These are phyloP conservation scores for Elgaria multicarinata DNA, from an alignment of 2,113 vertebrate genomes.

Conservation along the genomic window DNA sequence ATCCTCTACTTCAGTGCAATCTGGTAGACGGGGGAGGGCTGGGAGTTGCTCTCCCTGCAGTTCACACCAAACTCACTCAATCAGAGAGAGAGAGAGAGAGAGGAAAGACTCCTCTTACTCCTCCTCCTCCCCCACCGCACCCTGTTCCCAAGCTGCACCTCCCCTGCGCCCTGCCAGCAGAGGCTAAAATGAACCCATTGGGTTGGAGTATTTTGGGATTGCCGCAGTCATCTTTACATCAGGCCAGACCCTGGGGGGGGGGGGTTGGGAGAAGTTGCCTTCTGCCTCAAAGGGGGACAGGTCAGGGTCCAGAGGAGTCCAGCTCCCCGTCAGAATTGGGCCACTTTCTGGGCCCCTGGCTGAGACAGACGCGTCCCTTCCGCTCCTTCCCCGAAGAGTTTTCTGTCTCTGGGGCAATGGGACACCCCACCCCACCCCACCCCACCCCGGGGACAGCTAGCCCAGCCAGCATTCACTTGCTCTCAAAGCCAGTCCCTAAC, in stretches of 20 bases:
- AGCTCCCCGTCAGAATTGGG: background rate
- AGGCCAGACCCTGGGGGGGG: no score
- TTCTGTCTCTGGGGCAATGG: no score
- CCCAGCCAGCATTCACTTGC: background rate
- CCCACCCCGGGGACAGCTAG: no score
- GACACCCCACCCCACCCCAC: no score
- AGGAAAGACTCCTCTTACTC: no score
- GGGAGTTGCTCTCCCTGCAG: background rate
- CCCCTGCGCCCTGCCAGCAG: background rate
- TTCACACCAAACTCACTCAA: background rate
- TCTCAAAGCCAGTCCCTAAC: background rate
- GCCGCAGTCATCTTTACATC: background rate
- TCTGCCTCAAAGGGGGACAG: background rate
- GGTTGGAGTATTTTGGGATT: background rate
- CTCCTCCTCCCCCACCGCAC: no score
- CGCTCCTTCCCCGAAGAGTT: fast-evolving
- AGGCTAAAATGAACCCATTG: fast-evolving
- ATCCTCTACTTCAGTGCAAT: background rate
- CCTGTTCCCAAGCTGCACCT: background rate
- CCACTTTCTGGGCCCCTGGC: background rate
- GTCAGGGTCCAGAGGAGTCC: background rate
- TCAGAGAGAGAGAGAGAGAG: no score
- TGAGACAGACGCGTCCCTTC: no score
- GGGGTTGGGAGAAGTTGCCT: no score
- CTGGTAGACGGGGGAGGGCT: no score